Evolutionary conservation across 30 jellyfish, hydroid and myxozoan genomes (phyloP).

Genomic region (Sanderia malayensis): DNA sequence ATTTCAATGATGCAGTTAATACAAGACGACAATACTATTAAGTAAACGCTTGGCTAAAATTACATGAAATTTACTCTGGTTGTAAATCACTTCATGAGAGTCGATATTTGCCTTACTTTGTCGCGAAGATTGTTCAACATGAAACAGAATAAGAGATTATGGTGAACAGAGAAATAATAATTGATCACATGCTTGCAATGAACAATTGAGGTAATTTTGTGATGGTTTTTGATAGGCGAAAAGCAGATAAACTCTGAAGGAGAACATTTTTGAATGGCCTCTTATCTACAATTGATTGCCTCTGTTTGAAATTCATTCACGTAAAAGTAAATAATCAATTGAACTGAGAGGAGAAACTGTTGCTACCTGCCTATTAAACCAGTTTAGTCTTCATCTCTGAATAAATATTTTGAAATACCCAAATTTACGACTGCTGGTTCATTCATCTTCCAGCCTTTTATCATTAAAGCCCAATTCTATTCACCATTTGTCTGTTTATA

Average conservation of each 20-base stretch:
- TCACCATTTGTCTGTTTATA: no score
- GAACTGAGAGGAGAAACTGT: not conserved
- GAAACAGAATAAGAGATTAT: no score
- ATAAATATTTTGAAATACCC: not conserved
- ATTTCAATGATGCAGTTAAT: no score
- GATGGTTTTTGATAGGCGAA: not conserved
- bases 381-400: not conserved
- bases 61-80: no score
- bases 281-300: conserved; percentile 1
- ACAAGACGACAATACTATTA: no score
- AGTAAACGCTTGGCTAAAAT: no score
- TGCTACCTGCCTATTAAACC: not conserved
- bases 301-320: not conserved
- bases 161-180: no score
- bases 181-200: no score
- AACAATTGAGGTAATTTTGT: no score
- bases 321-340: not conserved
- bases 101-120: no score
- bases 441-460: not conserved
- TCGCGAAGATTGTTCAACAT: no score
- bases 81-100: no score
- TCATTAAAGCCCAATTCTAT: not conserved
- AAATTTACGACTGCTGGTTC: not conserved
- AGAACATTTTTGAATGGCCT: not conserved
- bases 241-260: not conserved